These are phyloP conservation scores for Sitodiplosis mosellana DNA, from an alignment of 1,140 invertebrate genomes.

Conservation along the genomic window DNA sequence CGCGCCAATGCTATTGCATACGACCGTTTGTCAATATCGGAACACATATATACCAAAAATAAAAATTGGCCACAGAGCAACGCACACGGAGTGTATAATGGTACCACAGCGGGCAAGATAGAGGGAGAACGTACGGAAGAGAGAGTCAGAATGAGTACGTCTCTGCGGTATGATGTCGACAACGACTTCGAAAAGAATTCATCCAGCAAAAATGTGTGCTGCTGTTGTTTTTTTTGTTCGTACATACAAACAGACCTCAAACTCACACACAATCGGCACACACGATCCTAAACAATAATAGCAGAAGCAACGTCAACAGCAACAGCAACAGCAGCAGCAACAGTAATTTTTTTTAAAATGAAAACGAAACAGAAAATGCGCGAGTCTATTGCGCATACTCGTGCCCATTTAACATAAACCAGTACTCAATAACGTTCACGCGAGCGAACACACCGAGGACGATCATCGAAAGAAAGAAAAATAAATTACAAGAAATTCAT, in stretches of 20 bases:
- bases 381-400: background rate
- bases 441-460: too few relatives aligned
- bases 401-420: too few relatives aligned
- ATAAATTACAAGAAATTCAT: too few relatives aligned
- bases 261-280: constrained; percentile 6
- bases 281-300: constrained; percentile 6
- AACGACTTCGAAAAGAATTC: constrained; percentile 5
- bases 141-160: constrained; percentile 7
- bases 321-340: background rate
- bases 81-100: background rate
- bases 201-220: background rate
- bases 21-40: background rate
- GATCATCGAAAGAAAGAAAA: too few relatives aligned
- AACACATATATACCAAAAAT: constrained; percentile 1
- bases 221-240: background rate
- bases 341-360: background rate
- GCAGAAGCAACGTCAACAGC: background rate
- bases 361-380: background rate
- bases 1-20: too few relatives aligned
- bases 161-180: constrained; percentile 1
- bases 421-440: too few relatives aligned
- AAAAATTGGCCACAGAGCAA: background rate
- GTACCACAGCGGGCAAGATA: too few relatives aligned
- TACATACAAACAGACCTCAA: constrained; percentile 3
- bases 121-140: constrained; percentile 14